Conservation (phyloP, 2,888 invertebrate genomes). For the Tetranychus truncatus region DNA sequence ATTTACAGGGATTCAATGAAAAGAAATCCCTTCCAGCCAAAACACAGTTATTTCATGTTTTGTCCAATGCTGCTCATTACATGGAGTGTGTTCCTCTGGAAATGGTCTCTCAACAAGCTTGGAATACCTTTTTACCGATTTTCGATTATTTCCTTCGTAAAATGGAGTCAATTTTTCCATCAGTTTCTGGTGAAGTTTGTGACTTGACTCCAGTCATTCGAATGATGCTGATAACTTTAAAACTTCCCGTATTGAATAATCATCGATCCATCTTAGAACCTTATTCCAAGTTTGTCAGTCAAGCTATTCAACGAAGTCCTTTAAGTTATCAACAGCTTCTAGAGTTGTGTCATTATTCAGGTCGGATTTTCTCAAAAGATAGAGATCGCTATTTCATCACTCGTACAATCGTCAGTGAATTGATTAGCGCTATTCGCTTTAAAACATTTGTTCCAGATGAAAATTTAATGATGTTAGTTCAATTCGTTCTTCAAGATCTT, state of each 20-base stretch:
- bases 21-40: conserved; percentile 49
- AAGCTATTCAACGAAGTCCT: conserved; percentile 70
- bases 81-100: conserved; percentile 66
- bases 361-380: conserved; percentile 72
- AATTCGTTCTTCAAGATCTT: conserved; percentile 47
- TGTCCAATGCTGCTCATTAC: conserved; percentile 81
- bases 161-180: conserved; percentile 43
- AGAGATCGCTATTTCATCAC: conserved; percentile 81
- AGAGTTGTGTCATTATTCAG: conserved; percentile 73
- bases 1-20: conserved; percentile 47
- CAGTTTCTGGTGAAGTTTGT: conserved; percentile 25
- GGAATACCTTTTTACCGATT: conserved; percentile 62
- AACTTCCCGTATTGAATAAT: conserved; percentile 61
- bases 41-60: conserved; percentile 53
- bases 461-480: conserved; percentile 75
- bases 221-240: conserved; percentile 57
- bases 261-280: conserved; percentile 78
- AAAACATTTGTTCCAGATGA: conserved; percentile 84
- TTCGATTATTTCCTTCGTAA: conserved; percentile 69
- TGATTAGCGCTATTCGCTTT: conserved; percentile 85
- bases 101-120: conserved; percentile 34
- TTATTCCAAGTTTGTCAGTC: conserved; percentile 80
- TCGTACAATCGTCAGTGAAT: conserved; percentile 74
- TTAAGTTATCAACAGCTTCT: conserved; percentile 50
- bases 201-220: conserved; percentile 53